Base-by-base conservation (phyloP, 2,113 vertebrate species). In the Brachypteracias leptosomus region DNA sequence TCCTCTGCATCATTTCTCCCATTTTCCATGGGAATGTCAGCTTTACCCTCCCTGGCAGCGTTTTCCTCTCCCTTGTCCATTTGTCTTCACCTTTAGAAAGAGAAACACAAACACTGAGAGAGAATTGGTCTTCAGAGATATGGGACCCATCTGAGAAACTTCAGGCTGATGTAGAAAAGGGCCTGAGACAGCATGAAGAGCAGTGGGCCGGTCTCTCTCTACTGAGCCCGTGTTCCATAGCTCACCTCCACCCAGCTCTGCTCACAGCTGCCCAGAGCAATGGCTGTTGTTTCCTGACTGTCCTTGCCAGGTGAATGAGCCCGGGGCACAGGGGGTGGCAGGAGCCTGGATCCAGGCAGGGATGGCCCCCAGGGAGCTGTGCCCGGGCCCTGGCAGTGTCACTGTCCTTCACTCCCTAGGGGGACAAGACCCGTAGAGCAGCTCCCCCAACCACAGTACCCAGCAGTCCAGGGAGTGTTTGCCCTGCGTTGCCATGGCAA, bases 371-470 rank as follows among this genome's bases (percentile, higher is more conserved):
- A 6, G n/a, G 52, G 36, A 44, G 29, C 38, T 35, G 33, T 1
- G 4, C 22, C 54, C 3, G 4, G 54, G 12, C 29, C 25, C 36
- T 31, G 72, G 46, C 52, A 19, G n/a, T 6, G 46, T 40, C 4
- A 1, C 49, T 40, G 70, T 40, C 36, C 28, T 17, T 33, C 25
- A 36, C 36, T 72, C 26, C 35, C 25, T 40, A 20, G 26, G 38
- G 8, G 4, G 4, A 26, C 1, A 2, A 42, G 62, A 40, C 18
- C 24, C 2, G 3, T 12, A 24, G 26, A 49, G 51, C 14, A 1
- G 51, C 42, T 66, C 36, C 35, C 51, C 4, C 4, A 5, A 33
- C 12, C 3, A 10, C 10, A 4, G 21, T 28, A 36, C 38, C 31
- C 21, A 10, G 29, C 66, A 5, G 8, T 6, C 18, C 40, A 9